Conservation (phyloP, 2,797 vertebrate species). For the Rhinoraja longicauda region DNA sequence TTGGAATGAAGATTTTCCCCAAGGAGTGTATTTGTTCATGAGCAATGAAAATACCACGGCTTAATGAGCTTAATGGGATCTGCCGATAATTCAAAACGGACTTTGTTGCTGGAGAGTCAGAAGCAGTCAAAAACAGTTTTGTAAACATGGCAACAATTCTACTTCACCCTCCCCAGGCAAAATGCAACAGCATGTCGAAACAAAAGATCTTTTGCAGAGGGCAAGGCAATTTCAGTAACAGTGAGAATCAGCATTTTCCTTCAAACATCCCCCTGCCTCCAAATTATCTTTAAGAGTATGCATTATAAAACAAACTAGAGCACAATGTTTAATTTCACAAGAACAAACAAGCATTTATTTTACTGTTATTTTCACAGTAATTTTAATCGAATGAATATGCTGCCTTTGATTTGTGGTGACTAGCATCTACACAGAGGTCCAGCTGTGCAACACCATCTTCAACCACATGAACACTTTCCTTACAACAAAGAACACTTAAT, state of each 20-base stretch:
- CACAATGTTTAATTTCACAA: not conserved
- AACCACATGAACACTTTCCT: not conserved
- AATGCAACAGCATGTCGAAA: not conserved
- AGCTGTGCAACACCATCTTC: not conserved
- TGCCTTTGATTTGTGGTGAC: not conserved
- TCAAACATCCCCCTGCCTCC: not conserved
- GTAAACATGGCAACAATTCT: not conserved
- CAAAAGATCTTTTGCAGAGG: not conserved
- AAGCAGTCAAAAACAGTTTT: no score
- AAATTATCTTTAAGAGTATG: no score
- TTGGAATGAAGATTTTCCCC: not conserved
- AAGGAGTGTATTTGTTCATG: not conserved
- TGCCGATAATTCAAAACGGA: not conserved
- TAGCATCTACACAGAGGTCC: not conserved
- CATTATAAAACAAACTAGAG: no score
- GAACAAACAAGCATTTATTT: not conserved
- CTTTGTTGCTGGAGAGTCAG: not conserved
- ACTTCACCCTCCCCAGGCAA: not conserved
- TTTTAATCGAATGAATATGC: not conserved
- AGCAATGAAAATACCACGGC: not conserved
- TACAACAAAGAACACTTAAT: not conserved
- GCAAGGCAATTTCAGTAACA: not conserved
- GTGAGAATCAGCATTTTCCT: not conserved
- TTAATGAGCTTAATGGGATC: not conserved
- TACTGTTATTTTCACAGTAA: not conserved